Evolutionary conservation across 2,113 vertebrate species (phyloP).

Genomic region (Pristiophorus japonicus): DNA sequence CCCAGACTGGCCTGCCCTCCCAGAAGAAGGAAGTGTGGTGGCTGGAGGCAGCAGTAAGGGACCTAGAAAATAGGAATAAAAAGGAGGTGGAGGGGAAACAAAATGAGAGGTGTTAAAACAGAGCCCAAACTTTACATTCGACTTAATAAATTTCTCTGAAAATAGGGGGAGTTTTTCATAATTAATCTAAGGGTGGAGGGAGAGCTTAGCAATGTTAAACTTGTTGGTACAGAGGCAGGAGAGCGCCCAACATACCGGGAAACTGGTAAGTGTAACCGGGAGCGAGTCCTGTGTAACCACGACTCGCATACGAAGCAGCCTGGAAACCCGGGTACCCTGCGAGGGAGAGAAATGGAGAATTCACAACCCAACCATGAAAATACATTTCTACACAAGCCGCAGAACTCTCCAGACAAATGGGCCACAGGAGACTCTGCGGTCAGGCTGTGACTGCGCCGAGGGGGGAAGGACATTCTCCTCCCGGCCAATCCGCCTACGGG

Average conservation of each 20-base stretch:
- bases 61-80: neutral
- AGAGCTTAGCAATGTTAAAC: constrained; percentile 36
- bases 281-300: constrained; percentile 91
- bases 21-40: constrained; percentile 7
- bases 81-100: too few species aligned
- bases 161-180: neutral
- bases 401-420: neutral
- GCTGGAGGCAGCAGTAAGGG: constrained; percentile 29
- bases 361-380: neutral
- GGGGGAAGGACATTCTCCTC: neutral
- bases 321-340: constrained; percentile 96
- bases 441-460: too few species aligned
- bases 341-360: neutral
- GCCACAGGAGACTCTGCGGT: neutral
- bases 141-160: neutral
- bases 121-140: too few species aligned
- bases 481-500: neutral
- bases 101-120: neutral
- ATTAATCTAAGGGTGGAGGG: neutral
- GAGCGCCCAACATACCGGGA: constrained; percentile 71
- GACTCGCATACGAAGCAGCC: constrained; percentile 89
- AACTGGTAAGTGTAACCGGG: constrained; percentile 99
- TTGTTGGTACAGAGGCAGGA: neutral
- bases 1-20: neutral
- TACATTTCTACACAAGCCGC: neutral